Percentiles rank a stretch among this genome's conserved stretches.
Evolutionary conservation across 2,888 invertebrate species (phyloP).

Genomic region (Thyatira batis): DNA sequence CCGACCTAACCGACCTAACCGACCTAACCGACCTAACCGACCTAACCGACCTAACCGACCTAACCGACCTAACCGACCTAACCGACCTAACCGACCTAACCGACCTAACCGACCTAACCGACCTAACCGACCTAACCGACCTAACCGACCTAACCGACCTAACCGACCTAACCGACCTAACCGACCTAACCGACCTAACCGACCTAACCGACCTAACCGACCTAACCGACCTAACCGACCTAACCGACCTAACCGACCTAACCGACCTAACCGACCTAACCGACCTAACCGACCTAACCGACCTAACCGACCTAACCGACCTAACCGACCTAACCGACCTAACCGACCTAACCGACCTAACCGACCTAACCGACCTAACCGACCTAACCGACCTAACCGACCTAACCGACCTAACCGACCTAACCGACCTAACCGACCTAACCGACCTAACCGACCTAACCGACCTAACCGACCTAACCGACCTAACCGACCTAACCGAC

Average conservation of each 20-base stretch:
- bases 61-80: too few species aligned
- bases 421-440: constrained; percentile 6
- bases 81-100: not conserved
- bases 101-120: constrained; percentile 4
- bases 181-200: constrained; percentile 23
- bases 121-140: constrained; percentile 25
- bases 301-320: constrained; percentile 9
- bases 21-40: constrained; percentile 8
- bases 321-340: constrained; percentile 21
- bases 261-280: constrained; percentile 16
- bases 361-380: constrained; percentile 6
- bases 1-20: too few species aligned
- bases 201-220: constrained; percentile 26
- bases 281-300: constrained; percentile 14
- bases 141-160: constrained; percentile 32
- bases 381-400: constrained; percentile 18
- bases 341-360: constrained; percentile 22
- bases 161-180: constrained; percentile 32
- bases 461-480: constrained; percentile 1
- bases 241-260: constrained; percentile 21
- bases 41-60: constrained; percentile 2
- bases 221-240: constrained; percentile 24
- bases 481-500: constrained; percentile 1
- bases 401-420: constrained; percentile 7
- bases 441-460: constrained; percentile 1